These are phyloP conservation scores for Meloidogyne exigua DNA, from an alignment of 1,140 invertebrate species.

Conservation along the genomic window DNA sequence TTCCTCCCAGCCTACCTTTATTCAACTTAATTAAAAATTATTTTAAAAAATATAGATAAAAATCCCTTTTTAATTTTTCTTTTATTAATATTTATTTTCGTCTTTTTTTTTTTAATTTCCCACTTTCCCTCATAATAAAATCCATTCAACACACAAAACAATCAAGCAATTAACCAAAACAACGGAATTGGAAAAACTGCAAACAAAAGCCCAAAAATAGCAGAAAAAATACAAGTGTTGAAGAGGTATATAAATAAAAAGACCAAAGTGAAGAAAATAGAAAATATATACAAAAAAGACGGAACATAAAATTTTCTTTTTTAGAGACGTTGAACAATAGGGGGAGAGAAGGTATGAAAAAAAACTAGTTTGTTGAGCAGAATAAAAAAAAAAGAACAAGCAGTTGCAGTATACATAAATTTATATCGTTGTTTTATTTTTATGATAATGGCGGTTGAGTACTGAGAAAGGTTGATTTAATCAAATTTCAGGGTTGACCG, in stretches of 20 bases:
- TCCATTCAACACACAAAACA: background rate
- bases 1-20: background rate
- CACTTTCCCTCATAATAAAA: conserved; percentile 2
- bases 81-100: conserved; percentile 1
- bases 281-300: background rate
- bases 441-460: background rate
- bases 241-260: background rate
- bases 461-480: background rate
- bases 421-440: background rate
- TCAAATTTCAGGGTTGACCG: background rate
- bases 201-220: conserved; percentile 5
- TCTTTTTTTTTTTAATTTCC: background rate
- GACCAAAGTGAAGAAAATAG: background rate
- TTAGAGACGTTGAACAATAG: background rate
- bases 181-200: conserved; percentile 4
- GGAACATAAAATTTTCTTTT: background rate
- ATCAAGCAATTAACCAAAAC: conserved; percentile 5
- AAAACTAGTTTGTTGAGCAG: background rate
- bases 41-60: background rate
- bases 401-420: background rate
- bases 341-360: background rate
- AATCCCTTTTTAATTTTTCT: background rate
- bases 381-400: background rate
- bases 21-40: background rate
- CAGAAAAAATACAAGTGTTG: background rate